Evolutionary conservation across 2,888 invertebrate genomes (phyloP), one percentile per base, ranked within the genome.

Genomic region (Ochropacha duplaris): DNA sequence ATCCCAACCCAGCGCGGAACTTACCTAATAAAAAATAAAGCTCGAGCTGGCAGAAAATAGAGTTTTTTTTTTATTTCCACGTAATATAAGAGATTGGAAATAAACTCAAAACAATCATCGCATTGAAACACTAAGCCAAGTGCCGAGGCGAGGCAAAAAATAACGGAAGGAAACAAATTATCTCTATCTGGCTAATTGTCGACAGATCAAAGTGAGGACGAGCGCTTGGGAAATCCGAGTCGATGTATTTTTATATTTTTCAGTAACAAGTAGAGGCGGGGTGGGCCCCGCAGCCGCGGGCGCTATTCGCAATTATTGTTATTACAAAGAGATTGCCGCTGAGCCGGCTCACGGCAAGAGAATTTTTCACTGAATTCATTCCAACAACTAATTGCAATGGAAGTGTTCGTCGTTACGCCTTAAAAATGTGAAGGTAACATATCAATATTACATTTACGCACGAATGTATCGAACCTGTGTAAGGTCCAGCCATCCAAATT

Each of bases 251-350:
- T 76, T 76, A 70, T 69, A 68, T 72, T 71, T 79, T 78, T 79
- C 78, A 78, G 83, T 83, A 82, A 79, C 73, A 68, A 69, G 64
- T 60, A 68, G 63, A 70, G 64, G 78, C 62, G 73, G 74, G 78
- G 75, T 66, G 76, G 44, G 44, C 44, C 52, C 44, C 52, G 31
- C 31, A 59, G 84, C 90, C 87, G 79, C 81, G 79, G 83, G 91
- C 88, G 80, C 73, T 83, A 83, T 86, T 85, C 82, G 85, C 91
- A 92, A 92, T 92, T 90, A 90, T 92, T 92, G 87, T 91, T 92
- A 91, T 92, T 91, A 92, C 90, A 91, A 88, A 89, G 88, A 91
- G 88, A 86, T 87, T 85, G 84, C 81, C 75, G 82, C 80, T 86
- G 84, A 90, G 86, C 90, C 86, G 86, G 88, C 86, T 91, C 86